Base-by-base conservation (phyloP, 2,888 invertebrate species). In the Leistus spinibarbis region DNA sequence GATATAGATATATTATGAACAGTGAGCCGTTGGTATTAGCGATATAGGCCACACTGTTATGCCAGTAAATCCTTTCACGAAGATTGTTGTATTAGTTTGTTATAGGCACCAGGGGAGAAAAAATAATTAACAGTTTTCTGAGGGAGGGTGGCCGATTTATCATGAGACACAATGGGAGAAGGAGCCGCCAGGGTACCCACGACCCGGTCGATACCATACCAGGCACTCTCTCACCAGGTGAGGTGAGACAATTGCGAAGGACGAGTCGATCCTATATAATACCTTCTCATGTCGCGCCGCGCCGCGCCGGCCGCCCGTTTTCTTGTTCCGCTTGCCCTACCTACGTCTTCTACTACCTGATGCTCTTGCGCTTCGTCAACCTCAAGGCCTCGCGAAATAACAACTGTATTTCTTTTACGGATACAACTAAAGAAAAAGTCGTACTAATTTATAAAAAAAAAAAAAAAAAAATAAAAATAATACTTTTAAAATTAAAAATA, bases 161-260 rank as follows among this genome's bases (percentile, higher is more conserved):
- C 80, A 81, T 80, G 78, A 79, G 60, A 79, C 79, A 79, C 80
- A 77, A 76, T 78, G 78, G 63, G 66, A 57, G 68, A 9, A 9
- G 78, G 78, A 78, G 78, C 76, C 72, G 60, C 10, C 13, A 40
- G 40, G 22, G 60, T 60, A 56, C 56, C 60, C 20, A 40, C 40
- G 60, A 16, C 7, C 77, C 78, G 78, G 80, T 79, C 81, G 82
- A 82, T 82, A 73, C 27, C 22, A 40, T 23, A 23, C 27, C 24
- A 24, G 22, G 81, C 81, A 81, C 82, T 81, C 80, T 81, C 80
- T 80, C 81, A 80, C 81, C 82, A 82, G 82, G 82, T 81, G 81
- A 82, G 81, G 81, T 80, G 82, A 79, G 81, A 80, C 80, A 80
- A 80, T 78, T 79, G 79, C 78, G 76, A 78, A 79, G 77, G 79